Evolutionary conservation across 2,797 vertebrate genomes (phyloP).

Genomic region (Antennarius maculatus): DNA sequence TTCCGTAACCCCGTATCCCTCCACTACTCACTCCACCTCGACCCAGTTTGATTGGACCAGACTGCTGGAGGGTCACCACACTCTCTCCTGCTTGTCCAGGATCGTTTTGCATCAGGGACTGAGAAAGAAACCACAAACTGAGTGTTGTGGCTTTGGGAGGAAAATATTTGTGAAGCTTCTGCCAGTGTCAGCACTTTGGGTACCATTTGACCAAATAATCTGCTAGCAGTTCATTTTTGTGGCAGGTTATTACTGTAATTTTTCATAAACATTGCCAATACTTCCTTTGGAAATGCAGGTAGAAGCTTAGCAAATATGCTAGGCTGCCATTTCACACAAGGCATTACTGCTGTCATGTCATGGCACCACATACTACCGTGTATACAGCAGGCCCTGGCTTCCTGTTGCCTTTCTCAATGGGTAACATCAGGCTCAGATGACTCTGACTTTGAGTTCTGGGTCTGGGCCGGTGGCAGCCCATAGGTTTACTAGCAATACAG

Average conservation of each 20-base stretch:
- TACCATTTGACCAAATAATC: slow-evolving; percentile 19
- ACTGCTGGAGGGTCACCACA: slow-evolving; percentile 75
- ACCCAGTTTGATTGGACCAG: slow-evolving; percentile 68
- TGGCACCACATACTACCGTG: slow-evolving; percentile 65
- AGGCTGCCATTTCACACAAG: slow-evolving; percentile 79
- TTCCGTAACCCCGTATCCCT: slow-evolving; percentile 48
- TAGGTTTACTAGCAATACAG: slow-evolving; percentile 44
- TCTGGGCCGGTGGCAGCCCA: slow-evolving; percentile 48
- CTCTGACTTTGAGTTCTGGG: slow-evolving; percentile 59
- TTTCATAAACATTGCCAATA: not conserved
- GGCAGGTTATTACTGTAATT: slow-evolving; percentile 37
- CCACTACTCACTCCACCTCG: slow-evolving; percentile 74
- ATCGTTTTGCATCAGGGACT: slow-evolving; percentile 81
- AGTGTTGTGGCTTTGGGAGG: slow-evolving; percentile 79
- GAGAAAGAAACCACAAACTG: slow-evolving; percentile 78
- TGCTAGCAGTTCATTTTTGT: slow-evolving; percentile 45
- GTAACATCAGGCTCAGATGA: slow-evolving; percentile 69
- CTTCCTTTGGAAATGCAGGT: slow-evolving; percentile 58
- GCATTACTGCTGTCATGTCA: slow-evolving; percentile 79
- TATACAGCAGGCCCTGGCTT: slow-evolving; percentile 73
- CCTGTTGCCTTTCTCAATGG: slow-evolving; percentile 78
- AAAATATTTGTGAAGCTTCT: slow-evolving; percentile 85
- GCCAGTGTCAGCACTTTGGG: slow-evolving; percentile 50
- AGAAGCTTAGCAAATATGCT: slow-evolving; percentile 84
- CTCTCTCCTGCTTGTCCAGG: slow-evolving; percentile 83